Base-by-base conservation (phyloP, 1,140 invertebrate genomes). In the Tetranychus cinnabarinus region DNA sequence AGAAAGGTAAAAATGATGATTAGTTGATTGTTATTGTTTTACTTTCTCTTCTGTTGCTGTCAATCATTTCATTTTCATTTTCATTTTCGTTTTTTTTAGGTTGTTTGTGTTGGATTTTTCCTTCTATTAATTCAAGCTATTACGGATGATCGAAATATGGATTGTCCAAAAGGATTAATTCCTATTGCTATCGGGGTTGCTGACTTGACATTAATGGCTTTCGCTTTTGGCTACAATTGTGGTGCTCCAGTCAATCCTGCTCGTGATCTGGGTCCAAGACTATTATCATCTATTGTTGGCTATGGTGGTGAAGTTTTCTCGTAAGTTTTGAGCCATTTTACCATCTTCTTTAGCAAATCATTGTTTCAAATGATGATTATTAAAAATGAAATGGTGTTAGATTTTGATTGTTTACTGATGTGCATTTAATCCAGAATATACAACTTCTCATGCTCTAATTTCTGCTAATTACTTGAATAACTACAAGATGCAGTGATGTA, bases 211-310 rank as follows among this genome's bases (percentile, higher is more conserved):
- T 66, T 78, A 10, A 62, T 72, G 8, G 74, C 82, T 31, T 71
- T 78, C 66, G 72, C 76, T 15, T 78, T 78, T 64, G 73, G 75
- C 13, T 66, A 70, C 46, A 82, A 82, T 69, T 78, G 77, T 63
- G 79, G 79, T 31, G 80, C 77, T 60, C 76, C 79, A 2, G 72
- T 82, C 56, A 82, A 82, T 70, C 80, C 80, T 12, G 80, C 80
- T 8, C 68, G 80, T 56, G 80, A 82, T 67, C 68, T 82, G 3
- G 73, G 74, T 0, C 81, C 80, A 4, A 68, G 80, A 52, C 60
- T 79, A 12, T 80, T 82, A 65, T 65, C 73, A 10, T 35, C 35
- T 2, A 13, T 56, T 6, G 33, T 33, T 39, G 55, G 55, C 15
- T 56, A 33, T 15, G 55, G 55, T 13, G n/a, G 37, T 36, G 55